phyloP scores from a whole-genome alignment of 2,888 invertebrate species.

The Iselma pallidipennis region DNA sequence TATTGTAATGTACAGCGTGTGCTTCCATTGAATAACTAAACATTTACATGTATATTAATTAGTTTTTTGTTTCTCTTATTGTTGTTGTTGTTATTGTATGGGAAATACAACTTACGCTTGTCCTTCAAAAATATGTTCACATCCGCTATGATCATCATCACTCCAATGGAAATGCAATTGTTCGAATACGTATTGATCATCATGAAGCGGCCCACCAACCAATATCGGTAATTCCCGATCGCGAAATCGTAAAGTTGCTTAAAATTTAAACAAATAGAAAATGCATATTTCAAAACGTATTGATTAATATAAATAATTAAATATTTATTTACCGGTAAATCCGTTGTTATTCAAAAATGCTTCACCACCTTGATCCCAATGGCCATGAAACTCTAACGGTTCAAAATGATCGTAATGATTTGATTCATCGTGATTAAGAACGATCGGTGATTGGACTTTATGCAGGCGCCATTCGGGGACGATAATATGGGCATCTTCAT shows the following conservation, averaged over 20 bases:
- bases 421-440: constrained; percentile 58
- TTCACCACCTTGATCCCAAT: constrained; percentile 63
- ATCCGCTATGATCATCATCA: constrained; percentile 73
- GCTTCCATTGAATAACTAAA: constrained; percentile 74
- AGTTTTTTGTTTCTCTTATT: neutral
- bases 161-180: constrained; percentile 86
- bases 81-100: constrained; percentile 1
- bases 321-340: constrained; percentile 61
- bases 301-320: neutral
- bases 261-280: neutral
- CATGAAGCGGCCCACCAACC: constrained; percentile 66
- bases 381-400: constrained; percentile 63
- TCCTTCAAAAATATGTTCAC: constrained; percentile 79
- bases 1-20: constrained; percentile 78
- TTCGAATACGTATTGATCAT: constrained; percentile 71
- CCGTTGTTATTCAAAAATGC: constrained; percentile 69
- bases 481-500: constrained; percentile 50
- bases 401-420: constrained; percentile 54
- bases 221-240: constrained; percentile 64
- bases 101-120: constrained; percentile 61
- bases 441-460: constrained; percentile 67
- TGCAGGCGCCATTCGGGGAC: constrained; percentile 53
- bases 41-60: neutral
- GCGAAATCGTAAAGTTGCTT: constrained; percentile 67
- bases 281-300: neutral